Base-by-base conservation (phyloP, 2,797 vertebrate genomes). In the Chromis chromis region DNA sequence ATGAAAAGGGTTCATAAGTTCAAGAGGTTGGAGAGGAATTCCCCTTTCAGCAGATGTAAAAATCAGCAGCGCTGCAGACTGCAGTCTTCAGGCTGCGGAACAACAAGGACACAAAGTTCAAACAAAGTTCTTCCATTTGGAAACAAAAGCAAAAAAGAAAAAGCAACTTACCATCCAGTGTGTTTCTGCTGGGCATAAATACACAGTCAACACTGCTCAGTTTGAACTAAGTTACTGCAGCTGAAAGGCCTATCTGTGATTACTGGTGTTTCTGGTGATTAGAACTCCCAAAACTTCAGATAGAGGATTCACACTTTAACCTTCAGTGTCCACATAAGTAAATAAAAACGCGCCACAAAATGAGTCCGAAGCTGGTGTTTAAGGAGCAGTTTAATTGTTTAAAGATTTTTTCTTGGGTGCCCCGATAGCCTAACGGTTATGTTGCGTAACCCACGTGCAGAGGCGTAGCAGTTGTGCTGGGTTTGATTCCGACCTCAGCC, bases 1-100 rank as follows among this genome's bases (percentile, higher is more conserved):
- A 82, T 79, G 59, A 83, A 83, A 75, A 61, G 46, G 56, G 65
- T 84, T 86, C 74, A 74, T 27, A 76, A 78, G 59, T 89, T 82
- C 21, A 78, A 49, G 80, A 81, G 73, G 67, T 79, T 78, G 56
- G 22, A 27, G 55, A 70, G 62, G 70, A 79, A 65, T 74, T 79
- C 54, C 31, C 65, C 70, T 52, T 65, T 67, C 64, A 76, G 64
- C 70, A 72, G 52, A 65, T 70, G 74, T 76, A 21, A 67, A 65
- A 76, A 60, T 61, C 65, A 63, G 60, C 68, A 22, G 52, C 16
- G 66, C 56, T 65, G 28, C 65, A 56, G 53, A 33, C 27, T 65
- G 31, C 28, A 66, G 40, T 71, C 33, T 80, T 61, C 36, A 74
- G 44, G 56, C 61, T n/a, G 44, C 17, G 17, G 17, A 46, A 69